Conservation (phyloP, 2,888 invertebrate genomes). For the Hydriomena furcata region DNA sequence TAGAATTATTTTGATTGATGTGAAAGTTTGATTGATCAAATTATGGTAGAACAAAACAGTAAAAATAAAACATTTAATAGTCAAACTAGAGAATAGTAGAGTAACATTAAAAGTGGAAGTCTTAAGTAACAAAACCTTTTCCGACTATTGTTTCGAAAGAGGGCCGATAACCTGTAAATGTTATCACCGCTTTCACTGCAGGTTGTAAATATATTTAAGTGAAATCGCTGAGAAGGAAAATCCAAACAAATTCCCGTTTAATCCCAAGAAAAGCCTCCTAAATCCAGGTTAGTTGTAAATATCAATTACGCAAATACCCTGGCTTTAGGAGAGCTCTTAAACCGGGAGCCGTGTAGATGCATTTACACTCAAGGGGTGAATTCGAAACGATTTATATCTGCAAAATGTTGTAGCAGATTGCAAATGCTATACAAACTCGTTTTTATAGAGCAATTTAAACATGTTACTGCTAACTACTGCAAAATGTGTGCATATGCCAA, state of each 20-base stretch:
- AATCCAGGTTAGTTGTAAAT: conserved; percentile 83
- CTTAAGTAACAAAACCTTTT: conserved; percentile 22
- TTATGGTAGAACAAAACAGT: no score
- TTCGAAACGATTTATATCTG: conserved; percentile 38
- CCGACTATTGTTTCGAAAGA: conserved; percentile 34
- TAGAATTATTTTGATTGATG: no score
- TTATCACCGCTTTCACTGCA: conserved; percentile 48
- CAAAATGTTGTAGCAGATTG: conserved; percentile 16
- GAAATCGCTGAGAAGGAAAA: conserved; percentile 68
- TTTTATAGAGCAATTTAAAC: no score
- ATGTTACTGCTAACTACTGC: no score
- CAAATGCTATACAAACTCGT: neutral
- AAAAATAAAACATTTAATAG: no score
- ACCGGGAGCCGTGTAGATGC: conserved; percentile 35
- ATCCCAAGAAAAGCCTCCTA: conserved; percentile 69
- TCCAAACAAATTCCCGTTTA: conserved; percentile 75
- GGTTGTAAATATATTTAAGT: conserved; percentile 74
- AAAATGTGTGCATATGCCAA: no score
- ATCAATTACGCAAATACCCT: conserved; percentile 80
- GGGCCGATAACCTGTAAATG: conserved; percentile 53
- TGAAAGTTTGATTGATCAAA: no score
- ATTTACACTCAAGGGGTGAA: conserved; percentile 47
- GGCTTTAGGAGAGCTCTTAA: conserved; percentile 56
- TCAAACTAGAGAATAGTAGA: no score
- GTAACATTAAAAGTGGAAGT: no score